phyloP scores from a whole-genome alignment of 2,888 invertebrate species.

The Limnephilus auricula region DNA sequence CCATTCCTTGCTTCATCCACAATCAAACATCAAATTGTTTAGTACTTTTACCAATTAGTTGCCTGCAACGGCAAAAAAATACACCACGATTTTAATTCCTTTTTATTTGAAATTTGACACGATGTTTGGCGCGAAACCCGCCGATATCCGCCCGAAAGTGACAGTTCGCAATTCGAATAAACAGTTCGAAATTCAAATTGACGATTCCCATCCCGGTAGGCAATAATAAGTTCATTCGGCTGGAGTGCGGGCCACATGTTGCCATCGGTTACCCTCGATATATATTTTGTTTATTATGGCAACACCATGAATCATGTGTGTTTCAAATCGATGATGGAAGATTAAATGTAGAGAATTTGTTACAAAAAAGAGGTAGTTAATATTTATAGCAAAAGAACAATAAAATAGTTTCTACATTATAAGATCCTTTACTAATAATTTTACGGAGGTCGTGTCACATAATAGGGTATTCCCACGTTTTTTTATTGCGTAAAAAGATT shows the following conservation, averaged over 20 bases:
- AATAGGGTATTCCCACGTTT: no score
- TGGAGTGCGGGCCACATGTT: constrained; percentile 42
- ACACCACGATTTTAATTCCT: not conserved
- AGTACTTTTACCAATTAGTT: no score
- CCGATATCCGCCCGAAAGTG: constrained; percentile 37
- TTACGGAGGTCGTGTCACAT: no score
- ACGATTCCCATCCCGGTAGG: constrained; percentile 50
- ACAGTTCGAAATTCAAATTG: constrained; percentile 54
- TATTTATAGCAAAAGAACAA: not conserved
- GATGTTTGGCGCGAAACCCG: not conserved
- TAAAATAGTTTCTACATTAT: no score
- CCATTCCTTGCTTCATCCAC: no score
- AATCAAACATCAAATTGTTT: no score
- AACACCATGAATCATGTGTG: constrained; percentile 8
- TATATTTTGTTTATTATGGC: constrained; percentile 31
- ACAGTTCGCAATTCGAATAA: constrained; percentile 41
- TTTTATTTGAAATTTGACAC: not conserved
- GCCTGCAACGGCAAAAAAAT: no score
- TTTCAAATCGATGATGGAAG: not conserved
- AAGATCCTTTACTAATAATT: no score
- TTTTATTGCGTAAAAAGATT: no score
- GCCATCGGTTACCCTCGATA: constrained; percentile 51
- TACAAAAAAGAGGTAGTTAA: not conserved
- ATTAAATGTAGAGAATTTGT: not conserved
- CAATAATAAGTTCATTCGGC: not conserved